A percentile compares a stretch with the other conserved stretches of the same genome.
phyloP scores from a whole-genome alignment of 2,113 vertebrate genomes.

The Galemys pyrenaicus region DNA sequence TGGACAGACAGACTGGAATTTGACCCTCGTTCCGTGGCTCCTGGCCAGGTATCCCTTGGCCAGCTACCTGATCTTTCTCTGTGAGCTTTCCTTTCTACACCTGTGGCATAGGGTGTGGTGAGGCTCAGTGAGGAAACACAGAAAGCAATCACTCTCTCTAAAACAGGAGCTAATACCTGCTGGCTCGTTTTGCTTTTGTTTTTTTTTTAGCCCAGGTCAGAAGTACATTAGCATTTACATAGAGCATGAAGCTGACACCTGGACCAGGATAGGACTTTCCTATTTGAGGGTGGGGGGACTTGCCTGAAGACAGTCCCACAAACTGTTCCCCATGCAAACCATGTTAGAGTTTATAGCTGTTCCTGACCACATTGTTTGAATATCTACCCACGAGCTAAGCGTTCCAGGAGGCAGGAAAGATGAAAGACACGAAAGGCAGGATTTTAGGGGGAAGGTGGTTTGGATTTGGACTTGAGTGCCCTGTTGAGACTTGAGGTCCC shows the following conservation, averaged over 20 bases:
- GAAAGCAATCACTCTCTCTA: background rate
- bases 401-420: background rate
- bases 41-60: background rate
- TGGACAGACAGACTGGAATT: background rate
- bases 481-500: background rate
- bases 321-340: background rate
- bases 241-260: background rate
- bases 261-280: background rate
- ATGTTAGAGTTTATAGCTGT: background rate
- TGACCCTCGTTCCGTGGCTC: background rate
- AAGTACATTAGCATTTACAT: background rate
- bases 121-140: background rate
- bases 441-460: background rate
- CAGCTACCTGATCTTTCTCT: background rate
- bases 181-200: background rate
- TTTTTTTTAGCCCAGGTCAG: background rate
- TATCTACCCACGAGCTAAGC: background rate
- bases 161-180: background rate
- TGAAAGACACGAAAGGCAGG: background rate
- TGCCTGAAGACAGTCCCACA: background rate
- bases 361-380: background rate
- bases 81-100: background rate
- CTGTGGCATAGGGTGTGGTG: background rate
- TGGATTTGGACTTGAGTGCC: background rate
- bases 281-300: background rate